These are phyloP conservation scores for Meleagris gallopavo DNA, from an alignment of 2,113 vertebrate genomes.

Conservation along the genomic window DNA sequence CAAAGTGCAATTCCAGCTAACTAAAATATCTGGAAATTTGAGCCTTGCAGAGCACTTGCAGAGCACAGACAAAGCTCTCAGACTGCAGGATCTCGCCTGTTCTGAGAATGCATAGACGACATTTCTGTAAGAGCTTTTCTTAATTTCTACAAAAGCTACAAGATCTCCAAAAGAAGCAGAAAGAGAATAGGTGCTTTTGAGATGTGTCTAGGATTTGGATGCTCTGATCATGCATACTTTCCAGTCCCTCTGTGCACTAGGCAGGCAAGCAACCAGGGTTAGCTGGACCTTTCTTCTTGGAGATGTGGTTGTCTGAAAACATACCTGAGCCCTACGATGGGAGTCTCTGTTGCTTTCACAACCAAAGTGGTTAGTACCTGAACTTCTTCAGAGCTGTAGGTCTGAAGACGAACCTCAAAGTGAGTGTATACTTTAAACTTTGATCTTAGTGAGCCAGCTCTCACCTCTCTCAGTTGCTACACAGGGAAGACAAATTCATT, in stretches of 20 bases:
- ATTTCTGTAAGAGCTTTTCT: background rate
- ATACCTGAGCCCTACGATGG: background rate
- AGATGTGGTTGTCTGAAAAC: background rate
- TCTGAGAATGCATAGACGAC: background rate
- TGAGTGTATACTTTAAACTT: background rate
- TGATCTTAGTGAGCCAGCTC: background rate
- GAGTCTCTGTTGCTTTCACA: background rate
- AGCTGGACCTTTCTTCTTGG: rapidly evolving
- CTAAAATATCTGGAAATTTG: background rate
- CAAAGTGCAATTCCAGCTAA: rapidly evolving
- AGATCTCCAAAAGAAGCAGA: background rate
- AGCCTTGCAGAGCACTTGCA: background rate
- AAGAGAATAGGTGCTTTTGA: background rate
- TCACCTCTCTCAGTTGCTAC: background rate
- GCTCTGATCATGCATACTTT: background rate
- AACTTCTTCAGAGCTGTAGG: rapidly evolving
- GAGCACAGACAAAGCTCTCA: background rate
- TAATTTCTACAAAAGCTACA: background rate
- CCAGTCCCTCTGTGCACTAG: background rate
- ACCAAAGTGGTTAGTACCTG: background rate
- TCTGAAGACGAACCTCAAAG: background rate
- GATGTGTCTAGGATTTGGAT: background rate
- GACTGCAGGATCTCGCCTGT: rapidly evolving
- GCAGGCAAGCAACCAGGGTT: background rate
- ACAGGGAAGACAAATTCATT: background rate